phyloP scores from a whole-genome alignment of 2,797 vertebrate species.

The Octomys mimax region DNA sequence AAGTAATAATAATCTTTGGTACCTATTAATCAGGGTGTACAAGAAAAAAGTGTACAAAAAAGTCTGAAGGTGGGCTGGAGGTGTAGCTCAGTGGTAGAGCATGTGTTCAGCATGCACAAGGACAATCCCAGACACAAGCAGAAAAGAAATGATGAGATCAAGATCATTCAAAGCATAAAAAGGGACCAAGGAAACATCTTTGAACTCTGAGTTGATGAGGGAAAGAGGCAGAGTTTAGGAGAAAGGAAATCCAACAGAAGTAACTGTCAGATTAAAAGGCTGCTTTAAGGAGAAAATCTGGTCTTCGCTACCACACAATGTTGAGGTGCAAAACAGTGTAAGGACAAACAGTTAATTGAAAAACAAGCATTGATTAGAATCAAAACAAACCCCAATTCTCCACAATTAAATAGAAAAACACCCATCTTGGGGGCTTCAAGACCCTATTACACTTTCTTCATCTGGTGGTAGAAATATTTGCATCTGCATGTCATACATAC shows the following conservation, averaged over 20 bases:
- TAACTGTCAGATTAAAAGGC: not conserved
- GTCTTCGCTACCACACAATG: not conserved
- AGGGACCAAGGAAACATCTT: not conserved
- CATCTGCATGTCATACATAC: not conserved
- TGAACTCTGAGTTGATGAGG: not conserved
- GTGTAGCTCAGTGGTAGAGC: not conserved
- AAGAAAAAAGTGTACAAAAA: constrained; percentile 25
- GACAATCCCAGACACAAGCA: not conserved
- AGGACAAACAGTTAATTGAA: not conserved
- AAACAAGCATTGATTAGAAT: constrained; percentile 1
- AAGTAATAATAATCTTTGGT: not conserved
- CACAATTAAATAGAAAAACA: not conserved
- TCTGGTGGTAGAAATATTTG: not conserved
- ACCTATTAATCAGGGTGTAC: not conserved
- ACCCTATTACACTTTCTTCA: not conserved
- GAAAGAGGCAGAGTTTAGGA: not conserved
- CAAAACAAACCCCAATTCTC: not conserved
- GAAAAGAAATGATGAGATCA: not conserved
- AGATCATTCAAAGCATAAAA: not conserved
- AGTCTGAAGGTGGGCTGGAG: too few species aligned
- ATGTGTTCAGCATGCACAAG: not conserved
- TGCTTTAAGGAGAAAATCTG: not conserved
- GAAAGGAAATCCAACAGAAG: constrained; percentile 34
- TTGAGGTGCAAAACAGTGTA: not conserved
- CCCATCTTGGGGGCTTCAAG: not conserved